Conservation (phyloP, 53 echinoderm and acorn worm species). For the Paracentrotus lividus region DNA sequence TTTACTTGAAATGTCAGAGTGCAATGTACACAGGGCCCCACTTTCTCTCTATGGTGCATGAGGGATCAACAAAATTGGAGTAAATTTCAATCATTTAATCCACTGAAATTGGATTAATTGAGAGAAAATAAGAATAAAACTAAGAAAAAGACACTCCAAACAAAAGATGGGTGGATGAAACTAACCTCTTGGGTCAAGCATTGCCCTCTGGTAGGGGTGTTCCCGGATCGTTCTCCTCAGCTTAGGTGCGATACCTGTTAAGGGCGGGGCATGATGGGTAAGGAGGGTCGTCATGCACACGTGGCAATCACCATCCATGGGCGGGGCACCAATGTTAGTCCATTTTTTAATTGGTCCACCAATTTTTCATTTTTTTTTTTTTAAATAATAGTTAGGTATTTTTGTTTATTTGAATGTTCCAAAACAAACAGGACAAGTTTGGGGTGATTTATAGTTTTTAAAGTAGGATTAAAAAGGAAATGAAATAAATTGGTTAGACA, state of each 20-base stretch:
- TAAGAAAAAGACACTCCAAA: neutral
- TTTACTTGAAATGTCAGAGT: neutral
- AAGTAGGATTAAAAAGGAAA: constrained; percentile 62
- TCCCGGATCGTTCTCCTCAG: constrained; percentile 93
- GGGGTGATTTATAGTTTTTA: constrained; percentile 13
- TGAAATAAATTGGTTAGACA: constrained; percentile 60
- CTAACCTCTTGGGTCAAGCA: constrained; percentile 98
- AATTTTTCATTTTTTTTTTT: neutral
- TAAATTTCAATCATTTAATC: neutral
- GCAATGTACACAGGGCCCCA: neutral
- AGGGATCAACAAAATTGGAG: neutral
- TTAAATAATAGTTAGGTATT: constrained; percentile 26
- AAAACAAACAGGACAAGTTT: constrained; percentile 38
- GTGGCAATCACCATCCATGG: constrained; percentile 10
- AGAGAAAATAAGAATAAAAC: neutral
- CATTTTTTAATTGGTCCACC: constrained; percentile 14
- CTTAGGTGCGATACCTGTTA: constrained; percentile 96
- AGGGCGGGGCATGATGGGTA: constrained; percentile 67
- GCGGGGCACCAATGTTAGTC: constrained; percentile 44
- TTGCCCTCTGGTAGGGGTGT: constrained; percentile 97
- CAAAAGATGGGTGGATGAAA: constrained; percentile 39
- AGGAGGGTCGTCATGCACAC: constrained; percentile 56
- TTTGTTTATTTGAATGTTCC: constrained; percentile 12
- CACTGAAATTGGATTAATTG: constrained; percentile 1
- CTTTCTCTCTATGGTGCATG: neutral